These are phyloP conservation scores for Peromyscus melanophrys DNA, from an alignment of 2,797 vertebrate genomes.

Conservation along the genomic window DNA sequence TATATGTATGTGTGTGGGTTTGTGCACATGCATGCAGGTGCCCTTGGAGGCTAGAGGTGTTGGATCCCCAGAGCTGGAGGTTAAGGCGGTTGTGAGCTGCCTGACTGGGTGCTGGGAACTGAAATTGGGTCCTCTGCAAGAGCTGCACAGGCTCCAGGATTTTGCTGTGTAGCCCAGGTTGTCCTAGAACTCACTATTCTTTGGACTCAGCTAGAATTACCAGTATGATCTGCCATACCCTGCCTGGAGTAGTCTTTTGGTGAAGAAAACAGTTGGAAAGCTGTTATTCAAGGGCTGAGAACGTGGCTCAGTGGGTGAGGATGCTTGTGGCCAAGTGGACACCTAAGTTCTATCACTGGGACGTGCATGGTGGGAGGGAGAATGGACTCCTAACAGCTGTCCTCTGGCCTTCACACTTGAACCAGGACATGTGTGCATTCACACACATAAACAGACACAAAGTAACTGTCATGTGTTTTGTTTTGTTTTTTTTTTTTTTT, in stretches of 20 bases:
- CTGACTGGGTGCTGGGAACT: not conserved
- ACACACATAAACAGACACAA: not conserved
- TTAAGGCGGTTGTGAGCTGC: not conserved
- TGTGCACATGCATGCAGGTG: not conserved
- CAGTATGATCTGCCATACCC: not conserved
- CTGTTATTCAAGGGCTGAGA: not conserved
- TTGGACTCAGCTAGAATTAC: not conserved
- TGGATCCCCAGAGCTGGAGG: not conserved
- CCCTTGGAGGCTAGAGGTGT: not conserved
- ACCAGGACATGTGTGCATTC: not conserved
- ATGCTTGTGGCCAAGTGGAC: not conserved
- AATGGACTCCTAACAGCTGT: not conserved
- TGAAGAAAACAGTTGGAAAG: not conserved
- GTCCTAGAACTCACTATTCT: not conserved
- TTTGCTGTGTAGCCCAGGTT: not conserved
- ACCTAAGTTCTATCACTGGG: not conserved
- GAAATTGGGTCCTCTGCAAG: not conserved
- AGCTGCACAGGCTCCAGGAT: too few species aligned
- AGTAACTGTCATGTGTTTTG: not conserved
- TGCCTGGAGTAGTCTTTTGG: constrained; percentile 19
- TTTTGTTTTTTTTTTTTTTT: not conserved
- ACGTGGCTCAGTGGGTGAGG: not conserved
- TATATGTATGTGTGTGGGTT: not conserved
- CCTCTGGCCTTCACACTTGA: not conserved
- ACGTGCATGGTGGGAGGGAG: too few species aligned